phyloP scores from a whole-genome alignment of 2,888 invertebrate genomes.

The Neoscelio sp. region DNA sequence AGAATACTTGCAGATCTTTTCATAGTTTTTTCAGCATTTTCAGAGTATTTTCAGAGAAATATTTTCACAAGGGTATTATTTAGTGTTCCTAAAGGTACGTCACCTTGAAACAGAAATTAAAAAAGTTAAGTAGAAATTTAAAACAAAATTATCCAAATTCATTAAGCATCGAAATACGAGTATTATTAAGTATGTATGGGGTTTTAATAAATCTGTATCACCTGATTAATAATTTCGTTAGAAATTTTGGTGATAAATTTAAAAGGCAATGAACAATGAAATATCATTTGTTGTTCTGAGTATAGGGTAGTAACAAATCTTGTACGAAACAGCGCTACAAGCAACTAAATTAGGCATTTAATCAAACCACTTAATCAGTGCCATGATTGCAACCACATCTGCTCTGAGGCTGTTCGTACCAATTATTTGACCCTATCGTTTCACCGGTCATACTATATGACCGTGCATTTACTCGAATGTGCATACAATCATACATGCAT shows the following conservation, averaged over 20 bases:
- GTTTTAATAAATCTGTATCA: no score
- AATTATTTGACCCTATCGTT: constrained; percentile 73
- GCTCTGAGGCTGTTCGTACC: constrained; percentile 74
- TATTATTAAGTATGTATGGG: not conserved
- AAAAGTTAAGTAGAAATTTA: no score
- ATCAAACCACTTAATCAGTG: constrained; percentile 82
- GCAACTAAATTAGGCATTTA: constrained; percentile 80
- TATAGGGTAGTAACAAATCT: constrained; percentile 69
- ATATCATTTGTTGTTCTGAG: constrained; percentile 27
- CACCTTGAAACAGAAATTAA: no score
- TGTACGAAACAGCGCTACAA: constrained; percentile 71
- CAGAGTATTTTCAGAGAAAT: no score
- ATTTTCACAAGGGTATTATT: no score
- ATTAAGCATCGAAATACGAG: not conserved
- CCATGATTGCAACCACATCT: constrained; percentile 82
- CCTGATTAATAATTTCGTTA: no score
- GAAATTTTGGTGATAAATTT: not conserved
- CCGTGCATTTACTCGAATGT: constrained; percentile 38
- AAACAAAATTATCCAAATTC: no score
- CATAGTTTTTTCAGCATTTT: no score
- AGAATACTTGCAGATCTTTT: no score
- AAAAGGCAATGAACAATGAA: constrained; percentile 19
- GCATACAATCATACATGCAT: constrained; percentile 48
- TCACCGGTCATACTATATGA: constrained; percentile 31
- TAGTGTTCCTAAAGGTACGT: no score